These are phyloP conservation scores for Erythrocebus patas DNA, from an alignment of 2,113 vertebrate species.

Conservation along the genomic window DNA sequence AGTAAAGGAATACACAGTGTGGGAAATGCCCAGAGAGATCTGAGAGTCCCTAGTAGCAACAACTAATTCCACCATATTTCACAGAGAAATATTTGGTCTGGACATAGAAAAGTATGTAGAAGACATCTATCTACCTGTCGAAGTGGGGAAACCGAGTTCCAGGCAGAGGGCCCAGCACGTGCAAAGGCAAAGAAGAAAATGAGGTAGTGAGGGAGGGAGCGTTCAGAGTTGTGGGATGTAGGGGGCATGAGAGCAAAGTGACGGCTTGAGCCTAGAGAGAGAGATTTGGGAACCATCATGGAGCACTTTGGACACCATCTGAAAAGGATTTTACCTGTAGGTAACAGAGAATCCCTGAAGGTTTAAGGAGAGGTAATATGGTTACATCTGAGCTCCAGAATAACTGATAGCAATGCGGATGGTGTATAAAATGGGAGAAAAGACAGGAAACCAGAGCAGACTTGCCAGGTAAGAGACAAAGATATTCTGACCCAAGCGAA, in stretches of 20 bases:
- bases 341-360: background rate
- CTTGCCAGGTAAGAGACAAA: background rate
- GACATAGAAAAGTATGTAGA: background rate
- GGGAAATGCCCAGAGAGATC: background rate
- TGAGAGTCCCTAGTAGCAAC: background rate
- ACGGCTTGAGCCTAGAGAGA: background rate
- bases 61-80: background rate
- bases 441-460: background rate
- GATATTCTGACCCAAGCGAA: background rate
- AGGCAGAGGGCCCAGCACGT: background rate
- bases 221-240: background rate
- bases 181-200: background rate
- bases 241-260: background rate
- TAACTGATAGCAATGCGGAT: background rate
- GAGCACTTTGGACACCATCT: background rate
- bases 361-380: background rate
- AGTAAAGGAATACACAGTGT: background rate
- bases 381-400: background rate
- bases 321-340: background rate
- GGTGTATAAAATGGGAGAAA: background rate
- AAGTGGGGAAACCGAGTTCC: background rate
- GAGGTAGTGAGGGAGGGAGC: background rate
- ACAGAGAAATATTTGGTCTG: background rate
- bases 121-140: background rate
- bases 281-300: background rate